Conservation (phyloP, 2,888 invertebrate genomes). For the Achlya flavicornis region DNA sequence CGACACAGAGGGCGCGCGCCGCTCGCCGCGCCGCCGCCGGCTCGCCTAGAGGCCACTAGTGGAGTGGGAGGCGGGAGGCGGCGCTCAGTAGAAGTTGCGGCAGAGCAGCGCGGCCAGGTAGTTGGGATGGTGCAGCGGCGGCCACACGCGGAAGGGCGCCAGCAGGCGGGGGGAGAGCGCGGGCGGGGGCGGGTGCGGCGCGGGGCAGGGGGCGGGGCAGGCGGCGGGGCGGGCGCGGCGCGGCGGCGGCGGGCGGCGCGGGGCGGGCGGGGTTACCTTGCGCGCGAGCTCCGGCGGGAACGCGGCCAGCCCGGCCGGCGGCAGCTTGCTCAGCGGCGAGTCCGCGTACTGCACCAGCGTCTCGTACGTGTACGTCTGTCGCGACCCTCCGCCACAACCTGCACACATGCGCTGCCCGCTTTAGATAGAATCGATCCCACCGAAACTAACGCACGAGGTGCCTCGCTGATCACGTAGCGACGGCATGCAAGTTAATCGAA, state of each 20-base stretch:
- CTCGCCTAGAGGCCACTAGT: too few species aligned
- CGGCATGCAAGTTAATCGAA: neutral
- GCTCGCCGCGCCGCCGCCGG: constrained; percentile 21
- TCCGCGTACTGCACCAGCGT: constrained; percentile 82
- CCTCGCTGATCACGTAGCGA: too few species aligned
- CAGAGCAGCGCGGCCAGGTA: constrained; percentile 77
- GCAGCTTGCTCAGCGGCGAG: constrained; percentile 82
- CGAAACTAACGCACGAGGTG: neutral
- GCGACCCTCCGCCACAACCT: constrained; percentile 58
- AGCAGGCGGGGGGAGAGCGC: constrained; percentile 45
- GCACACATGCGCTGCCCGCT: constrained; percentile 31
- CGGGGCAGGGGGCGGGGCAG: too few species aligned
- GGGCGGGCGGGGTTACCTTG: constrained; percentile 73
- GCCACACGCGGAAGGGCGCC: constrained; percentile 50
- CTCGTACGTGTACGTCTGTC: constrained; percentile 80
- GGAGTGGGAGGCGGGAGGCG: constrained; percentile 23
- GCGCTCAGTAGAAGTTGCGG: constrained; percentile 73
- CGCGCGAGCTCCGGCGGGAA: constrained; percentile 81
- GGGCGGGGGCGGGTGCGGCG: too few species aligned
- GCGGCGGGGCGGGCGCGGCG: constrained; percentile 30
- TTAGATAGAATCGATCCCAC: too few species aligned
- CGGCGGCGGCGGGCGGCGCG: constrained; percentile 35
- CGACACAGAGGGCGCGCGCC: neutral
- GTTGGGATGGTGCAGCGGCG: constrained; percentile 71
- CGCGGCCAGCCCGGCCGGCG: constrained; percentile 74